A percentile compares a stretch with the other conserved stretches of the same genome.
These are phyloP conservation scores for Scaptomyza cyrtandrae DNA, from an alignment of 2,888 invertebrate species.

Conservation along the genomic window DNA sequence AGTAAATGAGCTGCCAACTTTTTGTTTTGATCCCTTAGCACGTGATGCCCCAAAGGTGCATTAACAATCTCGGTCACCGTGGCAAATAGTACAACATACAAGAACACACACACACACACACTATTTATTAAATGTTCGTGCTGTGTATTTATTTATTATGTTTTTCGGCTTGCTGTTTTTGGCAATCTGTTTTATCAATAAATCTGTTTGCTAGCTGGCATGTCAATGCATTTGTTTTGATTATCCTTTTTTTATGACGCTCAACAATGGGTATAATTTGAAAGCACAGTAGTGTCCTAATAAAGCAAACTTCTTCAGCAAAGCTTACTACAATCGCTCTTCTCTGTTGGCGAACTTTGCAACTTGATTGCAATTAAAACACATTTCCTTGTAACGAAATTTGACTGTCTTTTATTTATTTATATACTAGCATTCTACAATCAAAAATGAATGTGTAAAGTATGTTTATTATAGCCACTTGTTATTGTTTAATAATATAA, in stretches of 20 bases:
- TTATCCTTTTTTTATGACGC: slow-evolving; percentile 33
- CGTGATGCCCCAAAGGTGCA: slow-evolving; percentile 33
- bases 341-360: too few relatives aligned
- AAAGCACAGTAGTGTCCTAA: background rate
- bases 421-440: too few relatives aligned
- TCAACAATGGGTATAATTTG: background rate
- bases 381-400: too few relatives aligned
- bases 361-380: too few relatives aligned
- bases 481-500: too few relatives aligned
- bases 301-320: too few relatives aligned
- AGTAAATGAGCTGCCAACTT: slow-evolving; percentile 32
- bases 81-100: background rate
- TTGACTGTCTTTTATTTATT: too few relatives aligned
- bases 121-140: slow-evolving; percentile 34
- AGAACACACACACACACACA: background rate
- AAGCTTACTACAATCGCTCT: too few relatives aligned
- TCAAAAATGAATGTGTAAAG: too few relatives aligned
- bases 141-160: slow-evolving; percentile 28
- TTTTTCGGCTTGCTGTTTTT: slow-evolving; percentile 1
- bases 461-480: too few relatives aligned
- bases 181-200: slow-evolving; percentile 72
- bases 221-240: slow-evolving; percentile 63
- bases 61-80: slow-evolving; percentile 15
- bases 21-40: slow-evolving; percentile 20
- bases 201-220: slow-evolving; percentile 62